Evolutionary conservation across 2,888 invertebrate genomes (phyloP).

Genomic region (Philaethria dido): DNA sequence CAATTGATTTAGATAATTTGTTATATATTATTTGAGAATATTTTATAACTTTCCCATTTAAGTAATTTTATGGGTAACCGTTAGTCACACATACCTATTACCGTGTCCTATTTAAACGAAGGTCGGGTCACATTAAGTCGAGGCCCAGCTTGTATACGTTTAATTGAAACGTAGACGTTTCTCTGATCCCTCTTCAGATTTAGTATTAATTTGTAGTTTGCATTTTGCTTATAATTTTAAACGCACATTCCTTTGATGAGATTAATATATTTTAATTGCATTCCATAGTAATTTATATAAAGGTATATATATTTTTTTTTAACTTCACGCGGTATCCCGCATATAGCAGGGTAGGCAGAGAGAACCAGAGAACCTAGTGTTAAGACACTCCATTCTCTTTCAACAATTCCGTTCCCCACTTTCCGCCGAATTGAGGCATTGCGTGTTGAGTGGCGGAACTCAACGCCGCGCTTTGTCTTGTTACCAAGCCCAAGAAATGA

Average conservation of each 20-base stretch:
- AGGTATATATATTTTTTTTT: background rate
- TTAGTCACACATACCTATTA: slow-evolving; percentile 11
- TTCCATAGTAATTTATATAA: background rate
- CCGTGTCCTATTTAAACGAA: slow-evolving; percentile 26
- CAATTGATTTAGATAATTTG: no score
- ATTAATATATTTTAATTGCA: background rate
- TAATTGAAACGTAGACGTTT: slow-evolving; percentile 25
- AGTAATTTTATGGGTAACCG: background rate
- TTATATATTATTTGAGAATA: background rate
- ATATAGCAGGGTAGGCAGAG: no score
- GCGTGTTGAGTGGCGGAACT: no score
- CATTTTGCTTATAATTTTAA: slow-evolving; percentile 12
- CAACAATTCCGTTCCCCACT: no score
- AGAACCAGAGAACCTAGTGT: no score
- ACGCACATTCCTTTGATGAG: background rate
- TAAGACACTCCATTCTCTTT: no score
- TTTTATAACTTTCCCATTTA: background rate
- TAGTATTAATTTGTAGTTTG: slow-evolving; percentile 11
- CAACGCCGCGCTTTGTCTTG: no score
- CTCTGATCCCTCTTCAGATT: slow-evolving; percentile 23
- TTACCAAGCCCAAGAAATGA: no score
- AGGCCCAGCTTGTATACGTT: slow-evolving; percentile 18
- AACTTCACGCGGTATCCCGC: no score
- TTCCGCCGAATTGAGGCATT: no score
- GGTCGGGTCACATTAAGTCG: slow-evolving; percentile 30